Evolutionary conservation across 2,888 invertebrate genomes (phyloP).

Genomic region (Eubasilissa splendida): DNA sequence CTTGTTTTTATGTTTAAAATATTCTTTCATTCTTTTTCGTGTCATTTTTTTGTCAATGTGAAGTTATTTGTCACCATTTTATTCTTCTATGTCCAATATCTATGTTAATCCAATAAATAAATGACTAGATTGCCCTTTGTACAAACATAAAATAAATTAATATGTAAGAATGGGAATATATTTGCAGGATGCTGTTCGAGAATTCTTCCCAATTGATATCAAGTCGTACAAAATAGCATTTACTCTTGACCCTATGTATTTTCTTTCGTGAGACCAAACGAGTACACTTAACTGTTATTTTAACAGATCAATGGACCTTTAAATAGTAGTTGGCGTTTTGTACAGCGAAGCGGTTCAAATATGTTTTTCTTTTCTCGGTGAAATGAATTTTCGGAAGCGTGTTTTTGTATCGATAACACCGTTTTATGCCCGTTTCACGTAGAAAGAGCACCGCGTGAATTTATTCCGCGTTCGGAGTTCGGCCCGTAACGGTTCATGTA

Average conservation of each 20-base stretch:
- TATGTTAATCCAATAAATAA: too few relatives aligned
- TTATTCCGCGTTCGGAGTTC: background rate
- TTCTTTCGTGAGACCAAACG: background rate
- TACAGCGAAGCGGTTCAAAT: background rate
- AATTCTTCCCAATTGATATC: too few relatives aligned
- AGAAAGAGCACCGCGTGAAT: background rate
- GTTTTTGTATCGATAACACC: slow-evolving; percentile 4
- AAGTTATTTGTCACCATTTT: too few relatives aligned
- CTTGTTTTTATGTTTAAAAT: too few relatives aligned
- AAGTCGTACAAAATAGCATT: background rate
- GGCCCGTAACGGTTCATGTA: background rate
- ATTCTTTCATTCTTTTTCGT: too few relatives aligned
- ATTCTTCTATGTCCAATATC: too few relatives aligned
- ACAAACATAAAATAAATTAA: too few relatives aligned
- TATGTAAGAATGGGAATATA: too few relatives aligned
- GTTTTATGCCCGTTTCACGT: background rate
- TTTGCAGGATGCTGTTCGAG: too few relatives aligned
- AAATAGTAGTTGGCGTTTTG: slow-evolving; percentile 6
- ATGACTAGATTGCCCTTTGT: too few relatives aligned
- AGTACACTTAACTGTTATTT: slow-evolving; percentile 15
- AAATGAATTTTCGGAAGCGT: slow-evolving; percentile 1
- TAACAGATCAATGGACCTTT: slow-evolving; percentile 3
- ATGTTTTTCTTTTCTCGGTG: background rate
- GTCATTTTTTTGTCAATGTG: too few relatives aligned
- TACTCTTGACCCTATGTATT: slow-evolving; percentile 8